Base-by-base conservation (phyloP, 2,113 vertebrate species). In the Atrichornis clamosus region DNA sequence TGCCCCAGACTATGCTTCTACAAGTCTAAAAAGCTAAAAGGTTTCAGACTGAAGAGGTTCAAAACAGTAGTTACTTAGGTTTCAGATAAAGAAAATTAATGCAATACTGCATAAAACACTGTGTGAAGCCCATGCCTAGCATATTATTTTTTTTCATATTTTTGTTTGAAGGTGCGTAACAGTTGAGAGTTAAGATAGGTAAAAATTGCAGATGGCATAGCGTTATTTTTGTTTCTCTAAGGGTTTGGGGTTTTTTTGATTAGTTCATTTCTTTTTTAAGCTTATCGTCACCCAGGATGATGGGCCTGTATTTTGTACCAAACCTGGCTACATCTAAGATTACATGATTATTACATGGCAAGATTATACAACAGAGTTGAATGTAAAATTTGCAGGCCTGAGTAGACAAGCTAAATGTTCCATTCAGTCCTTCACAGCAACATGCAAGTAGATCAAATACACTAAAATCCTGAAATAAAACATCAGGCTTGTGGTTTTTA, bases 381-480 rank as follows among this genome's bases (percentile, higher is more conserved):
- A 26, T 9, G 10, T 8, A 41, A 53, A 41, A 85, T 65, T 77
- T 58, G 32, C 53, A 69, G 26, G 15, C 32, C 70, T 65, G 23
- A 93, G 16, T 55, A 58, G 58, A 17, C 73, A 41, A 85, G 22
- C 8, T 39, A 59, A 39, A 35, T 39, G 53, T 32, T 60, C 53
- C 11, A 59, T 42, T 32, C 35, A 64, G 28, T 27, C 49, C 44
- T 65, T 88, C 82, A 75, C 2, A 62, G 46, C 44, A 90, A 82
- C 53, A 93, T 13, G 11, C 46, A 85, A 79, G 50, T 20, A 84
- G 49, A 94, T 73, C 26, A 73, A 73, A 85, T 27, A 50, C 30
- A 82, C 49, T 18, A 69, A 95, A 85, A 94, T 58, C 74, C 27
- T 33, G 37, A 76, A 96, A 88, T 56, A 95, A 95, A 82, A 76